Base-by-base conservation (phyloP, 2,888 invertebrate genomes). In the Sisyra terminalis region DNA sequence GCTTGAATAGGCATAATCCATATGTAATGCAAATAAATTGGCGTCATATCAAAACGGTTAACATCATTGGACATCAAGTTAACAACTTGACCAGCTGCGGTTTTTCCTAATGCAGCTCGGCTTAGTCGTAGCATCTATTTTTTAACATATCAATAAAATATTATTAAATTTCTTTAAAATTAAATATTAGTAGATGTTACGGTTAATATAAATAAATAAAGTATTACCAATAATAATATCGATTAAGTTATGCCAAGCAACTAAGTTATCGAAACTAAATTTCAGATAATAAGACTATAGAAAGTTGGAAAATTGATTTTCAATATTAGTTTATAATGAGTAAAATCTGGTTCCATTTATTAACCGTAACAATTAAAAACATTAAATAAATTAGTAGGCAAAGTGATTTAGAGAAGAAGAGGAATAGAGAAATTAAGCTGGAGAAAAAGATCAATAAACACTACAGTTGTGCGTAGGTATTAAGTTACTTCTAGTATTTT, bases 61-160 rank as follows among this genome's bases (percentile, higher is more conserved):
- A 88, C 86, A 56, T 89, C 89, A 52, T 87, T 88, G 1, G 87
- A 85, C 63, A 89, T 68, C 44, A 89, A 60, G 58, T 88, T 89
- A 38, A 88, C 77, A 51, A 89, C 74, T 59, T 86, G 81, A 0
- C 87, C 88, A 49, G 81, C 59, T 60, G 89, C 83, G 0, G 89
- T 88, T 54, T 87, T 75, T 1, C 82, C 80, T 31, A 90, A 58
- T 0, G 89, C 78, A 1, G 69, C 67, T 53, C 71, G 72, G 52
- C 76, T 80, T 31, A 83, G 60, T 46, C 67, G 65, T 35, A 82
- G 58, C 1, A 79, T 66, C 70, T 70, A 47, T 56, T 55, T 17
- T 16, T n/a, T n/a, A n/a, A n/a, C n/a, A 16, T 14, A 39, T 13
- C 35, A 17, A 39, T 16, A 24, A 14, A 13, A 18, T 32, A 13